phyloP scores from a whole-genome alignment of 2,113 vertebrate genomes.

The Thalassoma bifasciatum region DNA sequence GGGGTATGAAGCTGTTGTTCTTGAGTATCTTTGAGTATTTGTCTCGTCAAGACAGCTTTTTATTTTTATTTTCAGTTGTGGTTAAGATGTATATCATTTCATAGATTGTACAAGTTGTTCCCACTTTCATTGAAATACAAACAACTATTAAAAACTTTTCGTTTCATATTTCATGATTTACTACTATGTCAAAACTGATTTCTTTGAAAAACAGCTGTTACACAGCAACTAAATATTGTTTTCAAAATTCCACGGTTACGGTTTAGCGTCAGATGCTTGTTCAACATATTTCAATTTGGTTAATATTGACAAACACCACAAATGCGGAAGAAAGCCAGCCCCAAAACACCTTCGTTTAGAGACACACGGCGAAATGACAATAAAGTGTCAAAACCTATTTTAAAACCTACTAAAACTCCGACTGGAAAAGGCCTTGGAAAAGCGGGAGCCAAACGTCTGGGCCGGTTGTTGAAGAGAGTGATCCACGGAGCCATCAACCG shows the following conservation, averaged over 20 bases:
- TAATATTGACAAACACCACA: background rate
- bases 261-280: no score
- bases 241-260: background rate
- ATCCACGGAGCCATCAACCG: no score
- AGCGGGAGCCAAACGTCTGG: slow-evolving; percentile 51
- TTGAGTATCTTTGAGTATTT: no score
- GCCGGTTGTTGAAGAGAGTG: slow-evolving; percentile 39
- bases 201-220: background rate
- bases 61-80: slow-evolving; percentile 29
- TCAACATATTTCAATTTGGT: no score
- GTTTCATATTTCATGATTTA: background rate
- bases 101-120: slow-evolving; percentile 28
- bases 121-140: slow-evolving; percentile 21
- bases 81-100: slow-evolving; percentile 16
- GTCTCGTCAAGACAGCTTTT: no score
- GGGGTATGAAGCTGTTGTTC: no score
- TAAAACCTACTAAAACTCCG: background rate
- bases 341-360: background rate
- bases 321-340: slow-evolving; percentile 3
- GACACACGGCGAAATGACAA: background rate
- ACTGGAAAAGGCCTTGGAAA: slow-evolving; percentile 47
- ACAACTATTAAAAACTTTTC: slow-evolving; percentile 14
- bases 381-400: background rate
- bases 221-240: slow-evolving; percentile 21
- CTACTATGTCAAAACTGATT: background rate